phyloP scores from a whole-genome alignment of 2,113 vertebrate genomes.

The Boleophthalmus pectinirostris region DNA sequence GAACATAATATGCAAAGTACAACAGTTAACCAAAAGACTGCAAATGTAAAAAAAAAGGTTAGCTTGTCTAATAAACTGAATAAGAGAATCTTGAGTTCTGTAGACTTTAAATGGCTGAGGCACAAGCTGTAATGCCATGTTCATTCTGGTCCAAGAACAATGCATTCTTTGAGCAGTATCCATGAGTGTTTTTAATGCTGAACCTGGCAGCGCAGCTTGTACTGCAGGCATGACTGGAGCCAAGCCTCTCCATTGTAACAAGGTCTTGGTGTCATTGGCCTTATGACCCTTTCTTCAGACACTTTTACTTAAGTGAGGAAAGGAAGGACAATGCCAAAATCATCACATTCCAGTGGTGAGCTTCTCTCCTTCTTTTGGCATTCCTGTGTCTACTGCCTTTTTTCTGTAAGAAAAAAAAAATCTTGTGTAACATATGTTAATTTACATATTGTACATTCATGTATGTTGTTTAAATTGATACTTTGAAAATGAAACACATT shows the following conservation, averaged over 20 bases:
- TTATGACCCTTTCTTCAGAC: slow-evolving; percentile 34
- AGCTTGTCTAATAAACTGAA: neutral
- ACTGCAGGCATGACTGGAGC: slow-evolving; percentile 30
- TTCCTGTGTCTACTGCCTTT: slow-evolving; percentile 61
- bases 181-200: slow-evolving; percentile 69
- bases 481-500: no score
- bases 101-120: slow-evolving; percentile 25
- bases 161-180: slow-evolving; percentile 68
- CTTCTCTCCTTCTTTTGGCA: slow-evolving; percentile 72
- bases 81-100: neutral
- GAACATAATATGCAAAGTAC: neutral
- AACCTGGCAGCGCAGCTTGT: slow-evolving; percentile 58
- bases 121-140: slow-evolving; percentile 27
- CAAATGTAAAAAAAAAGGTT: neutral
- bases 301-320: slow-evolving; percentile 28
- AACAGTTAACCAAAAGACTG: neutral
- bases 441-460: neutral
- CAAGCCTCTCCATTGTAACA: slow-evolving; percentile 38
- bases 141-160: slow-evolving; percentile 63
- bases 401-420: slow-evolving; percentile 63
- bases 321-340: slow-evolving; percentile 25
- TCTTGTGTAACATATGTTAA: no score
- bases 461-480: neutral
- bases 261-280: slow-evolving; percentile 30
- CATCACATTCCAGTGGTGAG: slow-evolving; percentile 72